Evolutionary conservation across 2,113 vertebrate species (phyloP).

Genomic region (Zapus hudsonius): DNA sequence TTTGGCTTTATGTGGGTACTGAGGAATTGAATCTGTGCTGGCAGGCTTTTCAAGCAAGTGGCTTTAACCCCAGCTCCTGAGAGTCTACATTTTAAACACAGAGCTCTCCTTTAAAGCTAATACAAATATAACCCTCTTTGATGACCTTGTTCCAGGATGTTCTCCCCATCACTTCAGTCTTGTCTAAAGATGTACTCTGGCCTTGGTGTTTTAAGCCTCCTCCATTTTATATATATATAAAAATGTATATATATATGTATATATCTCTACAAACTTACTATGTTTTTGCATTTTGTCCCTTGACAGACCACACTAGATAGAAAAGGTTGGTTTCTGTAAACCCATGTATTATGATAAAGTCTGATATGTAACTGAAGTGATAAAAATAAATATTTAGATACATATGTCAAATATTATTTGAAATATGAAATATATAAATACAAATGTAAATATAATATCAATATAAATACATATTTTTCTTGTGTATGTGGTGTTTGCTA

Average conservation of each 20-base stretch:
- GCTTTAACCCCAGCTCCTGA: no score
- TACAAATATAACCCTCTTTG: background rate
- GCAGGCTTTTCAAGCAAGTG: no score
- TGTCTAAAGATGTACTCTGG: background rate
- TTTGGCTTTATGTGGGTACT: no score
- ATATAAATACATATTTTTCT: background rate
- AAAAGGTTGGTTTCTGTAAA: background rate
- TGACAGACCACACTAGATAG: background rate
- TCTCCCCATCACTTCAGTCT: background rate
- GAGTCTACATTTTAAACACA: background rate
- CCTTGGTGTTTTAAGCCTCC: background rate
- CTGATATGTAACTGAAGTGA: background rate
- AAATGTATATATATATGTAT: no score
- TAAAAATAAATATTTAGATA: no score
- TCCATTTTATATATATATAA: no score
- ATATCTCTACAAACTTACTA: background rate
- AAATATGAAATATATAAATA: no score
- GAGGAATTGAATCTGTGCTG: no score
- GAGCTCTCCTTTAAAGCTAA: background rate
- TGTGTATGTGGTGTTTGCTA: background rate
- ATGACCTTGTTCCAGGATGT: conserved; percentile 1
- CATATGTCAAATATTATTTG: no score
- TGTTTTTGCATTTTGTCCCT: background rate
- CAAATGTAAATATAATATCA: no score
- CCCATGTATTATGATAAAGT: background rate